Conservation (phyloP, 2,888 invertebrate species). For the Malthinus flaveolus region DNA sequence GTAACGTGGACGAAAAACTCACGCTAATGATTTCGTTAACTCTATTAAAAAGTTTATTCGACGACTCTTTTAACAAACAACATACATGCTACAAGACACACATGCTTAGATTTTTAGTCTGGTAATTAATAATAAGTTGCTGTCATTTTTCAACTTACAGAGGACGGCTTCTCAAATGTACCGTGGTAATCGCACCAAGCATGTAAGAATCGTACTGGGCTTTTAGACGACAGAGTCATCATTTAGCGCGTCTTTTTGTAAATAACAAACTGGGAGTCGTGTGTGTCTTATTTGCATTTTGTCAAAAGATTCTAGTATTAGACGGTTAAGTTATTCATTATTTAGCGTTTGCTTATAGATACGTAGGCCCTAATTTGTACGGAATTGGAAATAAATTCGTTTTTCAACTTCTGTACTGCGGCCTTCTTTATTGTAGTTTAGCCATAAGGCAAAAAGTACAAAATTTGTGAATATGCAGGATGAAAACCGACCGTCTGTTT, state of each 20-base stretch:
- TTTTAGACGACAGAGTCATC: slow-evolving; percentile 45
- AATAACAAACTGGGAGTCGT: slow-evolving; percentile 12
- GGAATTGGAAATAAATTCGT: too few relatives aligned
- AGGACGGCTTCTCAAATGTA: slow-evolving; percentile 49
- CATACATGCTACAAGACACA: background rate
- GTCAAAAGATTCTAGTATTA: too few relatives aligned
- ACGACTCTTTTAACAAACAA: background rate
- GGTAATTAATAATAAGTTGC: slow-evolving; percentile 47
- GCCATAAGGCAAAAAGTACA: too few relatives aligned
- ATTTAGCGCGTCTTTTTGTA: slow-evolving; percentile 40
- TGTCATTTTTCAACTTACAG: slow-evolving; percentile 47
- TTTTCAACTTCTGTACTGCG: too few relatives aligned
- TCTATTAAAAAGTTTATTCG: background rate
- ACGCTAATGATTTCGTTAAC: slow-evolving; percentile 36
- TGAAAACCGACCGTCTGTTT: too few relatives aligned
- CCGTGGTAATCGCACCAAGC: slow-evolving; percentile 48
- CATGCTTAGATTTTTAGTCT: slow-evolving; percentile 22
- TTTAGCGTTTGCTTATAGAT: too few relatives aligned
- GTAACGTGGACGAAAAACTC: slow-evolving; percentile 32
- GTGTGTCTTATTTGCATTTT: too few relatives aligned
- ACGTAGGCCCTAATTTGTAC: too few relatives aligned
- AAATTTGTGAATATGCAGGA: too few relatives aligned
- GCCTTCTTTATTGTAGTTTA: too few relatives aligned
- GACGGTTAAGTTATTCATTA: too few relatives aligned
- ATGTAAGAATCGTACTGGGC: slow-evolving; percentile 43